Evolutionary conservation across 2,797 vertebrate genomes (phyloP), one percentile per base, ranked within the genome.

Genomic region (Moxostoma hubbsi): DNA sequence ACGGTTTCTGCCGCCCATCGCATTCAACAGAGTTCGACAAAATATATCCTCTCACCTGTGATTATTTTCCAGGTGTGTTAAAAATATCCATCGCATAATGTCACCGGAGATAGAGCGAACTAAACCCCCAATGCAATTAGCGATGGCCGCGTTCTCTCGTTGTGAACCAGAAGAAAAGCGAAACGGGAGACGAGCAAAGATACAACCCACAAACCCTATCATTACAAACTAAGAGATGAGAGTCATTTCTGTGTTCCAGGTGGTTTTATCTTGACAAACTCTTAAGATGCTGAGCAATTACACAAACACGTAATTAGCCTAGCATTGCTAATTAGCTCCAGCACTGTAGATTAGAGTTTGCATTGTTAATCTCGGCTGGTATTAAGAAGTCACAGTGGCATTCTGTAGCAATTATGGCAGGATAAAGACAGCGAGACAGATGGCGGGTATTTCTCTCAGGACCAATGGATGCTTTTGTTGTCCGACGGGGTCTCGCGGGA

Each of bases 201-300:
- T 2, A 24, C 24, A 24, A 83, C 74, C 75, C 79, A 79, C 78
- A 84, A 71, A 85, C 68, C 82, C 80, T 78, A 51, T 85, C 83
- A 89, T 89, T 88, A 87, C 86, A 85, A 78, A 82, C 86, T 86
- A 86, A 86, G 71, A 83, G 84, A 84, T 73, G 77, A 1, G 85
- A 84, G 78, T 81, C 69, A 79, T 83, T 74, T 83, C 82, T 82
- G 73, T 82, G 77, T 80, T 77, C 73, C 87, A 89, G 86, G 85
- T 87, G 86, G 76, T 78, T 86, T 85, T 73, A 84, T 85, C 84
- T 81, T 82, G 77, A 83, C 86, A 87, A 84, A 86, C 82, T 84
- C 86, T 87, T 85, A 87, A 82, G 83, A 85, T 86, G 83, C 81
- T 57, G 75, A 83, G 85, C 80, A 86, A 87, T 89, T 89, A 84